Conservation (phyloP, 2,113 vertebrate species). For the Cyanoramphus novaezelandiae region DNA sequence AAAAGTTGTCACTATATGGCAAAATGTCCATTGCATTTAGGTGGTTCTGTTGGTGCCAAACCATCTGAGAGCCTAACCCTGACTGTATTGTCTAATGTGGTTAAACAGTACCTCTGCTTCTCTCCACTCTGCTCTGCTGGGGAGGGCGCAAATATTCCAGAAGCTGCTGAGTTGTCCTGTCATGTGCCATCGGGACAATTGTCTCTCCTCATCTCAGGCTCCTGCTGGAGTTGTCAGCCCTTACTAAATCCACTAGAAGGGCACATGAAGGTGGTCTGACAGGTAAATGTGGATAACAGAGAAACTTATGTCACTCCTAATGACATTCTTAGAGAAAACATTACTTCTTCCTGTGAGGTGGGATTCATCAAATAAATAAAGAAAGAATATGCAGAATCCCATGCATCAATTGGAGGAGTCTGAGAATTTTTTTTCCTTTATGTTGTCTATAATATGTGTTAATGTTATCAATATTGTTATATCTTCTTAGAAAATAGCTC, state of each 20-base stretch:
- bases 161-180: background rate
- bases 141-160: background rate
- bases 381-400: background rate
- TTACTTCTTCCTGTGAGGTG: background rate
- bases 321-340: background rate
- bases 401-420: background rate
- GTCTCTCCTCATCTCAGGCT: background rate
- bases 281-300: background rate
- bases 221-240: background rate
- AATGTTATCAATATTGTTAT: background rate
- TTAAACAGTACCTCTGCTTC: background rate
- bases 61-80: background rate
- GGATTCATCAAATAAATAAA: background rate
- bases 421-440: background rate
- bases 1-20: background rate
- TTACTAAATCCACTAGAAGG: background rate
- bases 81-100: no score
- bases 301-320: background rate
- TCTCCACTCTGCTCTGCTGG: accelerated
- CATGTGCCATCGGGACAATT: background rate
- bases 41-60: background rate
- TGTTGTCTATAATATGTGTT: background rate
- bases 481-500: background rate
- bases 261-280: background rate
- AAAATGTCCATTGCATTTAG: background rate